Evolutionary conservation across 2,113 vertebrate genomes (phyloP), one percentile per base, ranked within the genome.

Genomic region (Tiliqua scincoides): DNA sequence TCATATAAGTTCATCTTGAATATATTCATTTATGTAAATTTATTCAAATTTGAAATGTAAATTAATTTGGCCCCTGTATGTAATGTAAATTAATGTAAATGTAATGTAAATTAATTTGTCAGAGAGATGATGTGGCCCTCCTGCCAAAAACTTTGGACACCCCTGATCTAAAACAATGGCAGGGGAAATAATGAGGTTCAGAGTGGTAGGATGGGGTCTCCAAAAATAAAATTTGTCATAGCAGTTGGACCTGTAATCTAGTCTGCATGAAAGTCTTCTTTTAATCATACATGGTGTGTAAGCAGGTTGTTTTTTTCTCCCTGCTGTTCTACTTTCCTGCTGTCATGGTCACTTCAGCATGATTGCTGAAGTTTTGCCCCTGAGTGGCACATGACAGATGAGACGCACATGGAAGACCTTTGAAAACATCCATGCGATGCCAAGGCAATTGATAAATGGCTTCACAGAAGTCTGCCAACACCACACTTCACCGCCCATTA

Each of bases 161-260:
- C n/a, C n/a, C n/a, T n/a, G n/a, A n/a, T n/a, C n/a, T 21, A 3
- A 18, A 15, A 62, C 18, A 9, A 62, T 37, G 32, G 32, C 12
- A 79, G 35, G 35, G n/a, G 20, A 70, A 18, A 32, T 1, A 57
- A 70, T 70, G 21, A 15, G 15, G 32, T 32, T 30, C 30, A 27
- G 43, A 35, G 8, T 37, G 20, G 23, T 75, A 35, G 40, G 18
- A 20, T 40, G 11, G 12, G 27, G 48, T 4, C 32, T 62, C 35
- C 1, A 0, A 70, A n/a, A 11, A 0, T 3, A 79, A 14, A 43
- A 0, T 6, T 0, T 0, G 0, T 0, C 0, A 0, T 1, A 27
- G 37, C 11, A 79, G 21, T 23, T 0, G 1, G n/a, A n/a, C 40
- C 43, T 2, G 6, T 54, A 37, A 37, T 67, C 74, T 84, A 68